Evolutionary conservation across 2,113 vertebrate genomes (phyloP), one percentile per base, ranked within the genome.

Genomic region (Callocephalon fimbriatum): DNA sequence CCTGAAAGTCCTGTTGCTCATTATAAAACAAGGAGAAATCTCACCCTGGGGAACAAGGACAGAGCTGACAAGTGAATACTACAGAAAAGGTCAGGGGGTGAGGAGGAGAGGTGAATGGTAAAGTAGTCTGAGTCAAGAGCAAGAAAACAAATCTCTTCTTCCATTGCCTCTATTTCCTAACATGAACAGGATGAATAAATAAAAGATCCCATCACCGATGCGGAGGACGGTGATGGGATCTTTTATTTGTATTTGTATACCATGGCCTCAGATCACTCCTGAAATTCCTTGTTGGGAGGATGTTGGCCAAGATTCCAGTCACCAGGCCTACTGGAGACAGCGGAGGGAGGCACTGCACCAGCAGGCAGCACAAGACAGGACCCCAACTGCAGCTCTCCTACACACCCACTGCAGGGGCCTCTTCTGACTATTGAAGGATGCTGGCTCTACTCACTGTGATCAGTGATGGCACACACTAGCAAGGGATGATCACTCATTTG

Each of bases 91-190:
- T 71, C 54, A 22, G 54, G 54, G n/a, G 19, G 54, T 74, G 51
- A 45, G 26, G 18, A 10, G 19, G 56, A 63, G 31, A 12, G 9
- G 40, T 32, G 93, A 68, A 66, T 5, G 42, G 63, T 45, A 84
- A 50, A 81, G 53, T 68, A 90, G 77, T 92, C 74, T 8, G 15
- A 83, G n/a, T 48, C 47, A 80, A 90, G 54, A 91, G 58, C 72
- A 87, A 75, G 58, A 81, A 93, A 97, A 70, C 63, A 91, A 88
- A 78, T 31, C 26, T 58, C 22, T 47, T 58, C 38, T 68, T 86
- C 44, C 51, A 59, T 25, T 40, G 38, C 48, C 48, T 86, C 73
- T 89, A 29, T 54, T 67, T 35, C 6, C 2, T 54, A 83, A 88
- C 31, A 22, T 1, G 3, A 70, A 61, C 21, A 88, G 76, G 37